phyloP scores from a whole-genome alignment of 1,140 invertebrate species.

The Oncopeltus fasciatus region DNA sequence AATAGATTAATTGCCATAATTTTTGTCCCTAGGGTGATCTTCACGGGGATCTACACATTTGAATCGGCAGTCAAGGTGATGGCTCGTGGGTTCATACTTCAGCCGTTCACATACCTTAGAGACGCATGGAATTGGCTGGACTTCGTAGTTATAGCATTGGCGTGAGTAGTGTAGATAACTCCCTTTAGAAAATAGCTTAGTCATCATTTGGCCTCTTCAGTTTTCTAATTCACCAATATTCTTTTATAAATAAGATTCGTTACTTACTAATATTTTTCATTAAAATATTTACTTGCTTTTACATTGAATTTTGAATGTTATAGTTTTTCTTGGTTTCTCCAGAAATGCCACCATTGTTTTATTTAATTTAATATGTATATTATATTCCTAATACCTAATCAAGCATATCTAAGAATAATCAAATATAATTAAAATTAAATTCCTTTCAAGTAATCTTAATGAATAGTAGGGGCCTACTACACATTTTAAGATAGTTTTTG shows the following conservation, averaged over 20 bases:
- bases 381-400: no score
- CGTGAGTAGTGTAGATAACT: conserved; percentile 59
- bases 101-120: conserved; percentile 98
- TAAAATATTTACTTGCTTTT: neutral
- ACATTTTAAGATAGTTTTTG: neutral
- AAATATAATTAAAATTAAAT: conserved; percentile 8
- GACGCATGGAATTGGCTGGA: conserved; percentile 99
- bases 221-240: neutral
- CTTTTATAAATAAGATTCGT: neutral
- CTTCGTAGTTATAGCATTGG: conserved; percentile 99
- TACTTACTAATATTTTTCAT: neutral
- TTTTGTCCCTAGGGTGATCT: conserved; percentile 79
- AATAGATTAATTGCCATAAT: no score
- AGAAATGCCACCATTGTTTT: no score
- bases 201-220: neutral
- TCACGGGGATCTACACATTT: conserved; percentile 98
- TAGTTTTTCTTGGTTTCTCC: conserved; percentile 3
- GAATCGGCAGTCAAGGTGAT: conserved; percentile 97
- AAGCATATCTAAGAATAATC: no score
- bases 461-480: neutral
- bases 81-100: conserved; percentile 96
- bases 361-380: no score
- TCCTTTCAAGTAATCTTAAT: neutral
- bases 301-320: conserved; percentile 11
- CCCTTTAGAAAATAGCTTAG: conserved; percentile 9